Evolutionary conservation across 2,113 vertebrate species (phyloP).

Genomic region (Corydoras sp.): DNA sequence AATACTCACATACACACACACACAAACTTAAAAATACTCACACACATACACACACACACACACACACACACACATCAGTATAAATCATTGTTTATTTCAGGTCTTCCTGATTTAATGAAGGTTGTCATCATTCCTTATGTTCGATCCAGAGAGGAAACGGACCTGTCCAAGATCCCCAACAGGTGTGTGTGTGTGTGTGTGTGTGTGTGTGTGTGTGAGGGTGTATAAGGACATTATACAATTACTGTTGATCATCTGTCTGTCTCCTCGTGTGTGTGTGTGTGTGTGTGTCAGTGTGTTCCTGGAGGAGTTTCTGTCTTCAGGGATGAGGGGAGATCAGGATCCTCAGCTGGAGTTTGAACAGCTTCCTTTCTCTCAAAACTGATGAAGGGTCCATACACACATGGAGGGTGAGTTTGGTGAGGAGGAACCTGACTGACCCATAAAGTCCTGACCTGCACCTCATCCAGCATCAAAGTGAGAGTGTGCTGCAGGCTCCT

Average conservation of each 20-base stretch:
- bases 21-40: neutral
- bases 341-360: constrained; percentile 93
- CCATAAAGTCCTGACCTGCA: no score
- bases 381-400: no score
- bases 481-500: no score
- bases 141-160: constrained; percentile 69
- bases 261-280: neutral
- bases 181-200: constrained; percentile 50
- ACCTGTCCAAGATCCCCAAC: constrained; percentile 85
- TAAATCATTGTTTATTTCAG: constrained; percentile 51
- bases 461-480: no score
- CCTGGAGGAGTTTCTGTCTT: constrained; percentile 83
- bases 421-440: no score
- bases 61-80: neutral
- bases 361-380: constrained; percentile 89
- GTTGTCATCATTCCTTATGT: constrained; percentile 88
- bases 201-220: neutral
- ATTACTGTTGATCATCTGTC: no score
- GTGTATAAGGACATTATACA: neutral
- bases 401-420: no score
- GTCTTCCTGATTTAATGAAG: constrained; percentile 82
- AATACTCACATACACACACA: no score
- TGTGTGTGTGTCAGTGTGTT: constrained; percentile 38
- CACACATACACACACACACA: neutral
- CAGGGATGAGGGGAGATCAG: constrained; percentile 72